Evolutionary conservation across 1,140 invertebrate species (phyloP).

Genomic region (Drosophila elegans): DNA sequence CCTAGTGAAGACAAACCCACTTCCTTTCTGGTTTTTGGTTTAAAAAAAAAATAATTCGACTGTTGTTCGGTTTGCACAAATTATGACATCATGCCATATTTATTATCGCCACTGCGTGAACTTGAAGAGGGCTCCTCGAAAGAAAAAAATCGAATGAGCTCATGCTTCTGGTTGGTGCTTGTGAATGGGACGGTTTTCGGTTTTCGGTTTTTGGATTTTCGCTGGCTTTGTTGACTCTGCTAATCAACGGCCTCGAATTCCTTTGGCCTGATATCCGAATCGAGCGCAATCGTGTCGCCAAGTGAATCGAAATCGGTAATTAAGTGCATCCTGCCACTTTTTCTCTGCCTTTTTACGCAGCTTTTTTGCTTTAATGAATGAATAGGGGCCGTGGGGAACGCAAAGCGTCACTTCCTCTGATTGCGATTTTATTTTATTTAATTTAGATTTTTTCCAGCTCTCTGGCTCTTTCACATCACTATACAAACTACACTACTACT

Average conservation of each 20-base stretch:
- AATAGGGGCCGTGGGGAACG: constrained; percentile 7
- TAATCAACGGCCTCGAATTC: constrained; percentile 44
- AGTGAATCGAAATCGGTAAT: constrained; percentile 24
- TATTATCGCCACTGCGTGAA: constrained; percentile 75
- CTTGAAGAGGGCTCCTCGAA: constrained; percentile 52
- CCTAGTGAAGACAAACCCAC: not conserved
- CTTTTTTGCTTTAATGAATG: constrained; percentile 18
- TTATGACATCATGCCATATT: constrained; percentile 74
- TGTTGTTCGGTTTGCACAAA: constrained; percentile 50
- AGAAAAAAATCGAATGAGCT: constrained; percentile 24
- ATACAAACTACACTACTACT: constrained; percentile 8
- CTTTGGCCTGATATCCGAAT: constrained; percentile 32
- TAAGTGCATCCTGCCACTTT: constrained; percentile 42
- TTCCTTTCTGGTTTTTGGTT: not conserved
- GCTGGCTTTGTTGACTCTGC: constrained; percentile 1
- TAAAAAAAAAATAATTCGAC: not conserved
- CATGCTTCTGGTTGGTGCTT: constrained; percentile 6
- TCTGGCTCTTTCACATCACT: not conserved
- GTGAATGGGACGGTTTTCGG: constrained; percentile 22
- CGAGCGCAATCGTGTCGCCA: constrained; percentile 8
- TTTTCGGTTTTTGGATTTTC: not conserved
- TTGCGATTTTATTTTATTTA: constrained; percentile 44
- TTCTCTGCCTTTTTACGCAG: not conserved
- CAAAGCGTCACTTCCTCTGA: constrained; percentile 40
- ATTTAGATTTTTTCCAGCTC: constrained; percentile 28